A percentile compares a stretch with the other conserved stretches of the same genome.
phyloP scores from a whole-genome alignment of 1,140 invertebrate species.

The Telenomus remus region DNA sequence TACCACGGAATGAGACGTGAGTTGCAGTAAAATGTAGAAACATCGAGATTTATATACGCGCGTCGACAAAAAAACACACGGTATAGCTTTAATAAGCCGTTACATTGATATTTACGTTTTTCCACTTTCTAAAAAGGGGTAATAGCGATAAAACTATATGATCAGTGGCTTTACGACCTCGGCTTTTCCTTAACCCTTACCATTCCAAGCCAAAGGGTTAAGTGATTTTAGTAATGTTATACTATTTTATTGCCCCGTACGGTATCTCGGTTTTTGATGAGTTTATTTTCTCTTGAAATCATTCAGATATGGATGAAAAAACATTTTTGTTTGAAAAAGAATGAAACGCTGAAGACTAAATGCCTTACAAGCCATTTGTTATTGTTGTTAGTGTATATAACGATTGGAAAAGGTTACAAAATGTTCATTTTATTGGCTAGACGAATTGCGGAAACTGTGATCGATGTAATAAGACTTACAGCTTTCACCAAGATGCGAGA shows the following conservation, averaged over 20 bases:
- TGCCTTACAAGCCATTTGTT: conserved; percentile 23
- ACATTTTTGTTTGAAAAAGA: conserved; percentile 25
- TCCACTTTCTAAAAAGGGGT: conserved; percentile 50
- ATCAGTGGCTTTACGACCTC: conserved; percentile 61
- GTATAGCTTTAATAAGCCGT: conserved; percentile 51
- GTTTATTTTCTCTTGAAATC: conserved; percentile 58
- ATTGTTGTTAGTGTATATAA: conserved; percentile 25
- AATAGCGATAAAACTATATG: conserved; percentile 66
- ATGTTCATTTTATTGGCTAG: conserved; percentile 40
- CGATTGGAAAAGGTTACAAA: conserved; percentile 39
- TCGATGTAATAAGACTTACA: conserved; percentile 33
- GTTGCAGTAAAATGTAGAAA: conserved; percentile 52
- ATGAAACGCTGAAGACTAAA: conserved; percentile 30
- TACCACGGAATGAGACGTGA: conserved; percentile 42
- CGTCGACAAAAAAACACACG: conserved; percentile 39
- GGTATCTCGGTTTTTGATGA: conserved; percentile 56
- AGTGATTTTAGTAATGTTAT: conserved; percentile 26
- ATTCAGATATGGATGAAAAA: conserved; percentile 24
- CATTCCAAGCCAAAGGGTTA: conserved; percentile 49
- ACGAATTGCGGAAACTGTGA: conserved; percentile 28
- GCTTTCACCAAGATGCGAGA: conserved; percentile 37
- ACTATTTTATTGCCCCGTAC: conserved; percentile 65
- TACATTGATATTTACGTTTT: conserved; percentile 57
- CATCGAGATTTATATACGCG: conserved; percentile 39
- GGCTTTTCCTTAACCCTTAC: conserved; percentile 66